Percentiles rank a stretch among this genome's conserved stretches.
Conservation (phyloP, 1,140 invertebrate species). For the Babylonia areolata region DNA sequence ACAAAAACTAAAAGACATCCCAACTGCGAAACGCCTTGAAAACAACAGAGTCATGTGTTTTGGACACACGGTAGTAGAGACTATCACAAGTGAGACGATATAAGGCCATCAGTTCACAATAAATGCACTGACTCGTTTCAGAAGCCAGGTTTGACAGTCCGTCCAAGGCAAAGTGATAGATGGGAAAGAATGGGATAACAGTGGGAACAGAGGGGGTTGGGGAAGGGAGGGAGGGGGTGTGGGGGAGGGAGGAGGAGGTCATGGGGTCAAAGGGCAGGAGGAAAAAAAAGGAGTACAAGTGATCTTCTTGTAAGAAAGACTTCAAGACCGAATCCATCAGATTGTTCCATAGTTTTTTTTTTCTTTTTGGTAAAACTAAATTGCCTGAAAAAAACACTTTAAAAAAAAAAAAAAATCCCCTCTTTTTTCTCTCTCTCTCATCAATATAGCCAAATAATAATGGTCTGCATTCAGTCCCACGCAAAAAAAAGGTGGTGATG, state of each 20-base stretch:
- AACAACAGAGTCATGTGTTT: background rate
- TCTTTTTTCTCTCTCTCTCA: background rate
- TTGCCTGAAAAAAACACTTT: background rate
- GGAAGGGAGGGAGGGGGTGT: background rate
- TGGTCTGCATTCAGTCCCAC: background rate
- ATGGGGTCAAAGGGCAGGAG: background rate
- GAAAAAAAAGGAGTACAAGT: background rate
- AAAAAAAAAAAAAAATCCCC: background rate
- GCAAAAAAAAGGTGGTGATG: too few relatives aligned
- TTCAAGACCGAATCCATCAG: background rate
- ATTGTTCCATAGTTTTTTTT: too few relatives aligned
- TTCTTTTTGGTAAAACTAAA: too few relatives aligned
- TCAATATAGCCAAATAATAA: background rate
- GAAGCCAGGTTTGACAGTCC: background rate
- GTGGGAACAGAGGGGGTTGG: background rate
- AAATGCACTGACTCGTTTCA: background rate
- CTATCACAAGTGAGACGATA: slow-evolving; percentile 1
- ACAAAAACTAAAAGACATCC: background rate
- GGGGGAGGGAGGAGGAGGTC: background rate
- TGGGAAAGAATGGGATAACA: background rate
- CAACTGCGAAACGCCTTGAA: background rate
- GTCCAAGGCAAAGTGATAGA: background rate
- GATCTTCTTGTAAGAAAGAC: background rate
- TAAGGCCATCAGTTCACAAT: background rate
- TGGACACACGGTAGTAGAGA: background rate